Evolutionary conservation across 1,140 invertebrate species (phyloP), one percentile per base, ranked within the genome.

Genomic region (Dreissena polymorpha): DNA sequence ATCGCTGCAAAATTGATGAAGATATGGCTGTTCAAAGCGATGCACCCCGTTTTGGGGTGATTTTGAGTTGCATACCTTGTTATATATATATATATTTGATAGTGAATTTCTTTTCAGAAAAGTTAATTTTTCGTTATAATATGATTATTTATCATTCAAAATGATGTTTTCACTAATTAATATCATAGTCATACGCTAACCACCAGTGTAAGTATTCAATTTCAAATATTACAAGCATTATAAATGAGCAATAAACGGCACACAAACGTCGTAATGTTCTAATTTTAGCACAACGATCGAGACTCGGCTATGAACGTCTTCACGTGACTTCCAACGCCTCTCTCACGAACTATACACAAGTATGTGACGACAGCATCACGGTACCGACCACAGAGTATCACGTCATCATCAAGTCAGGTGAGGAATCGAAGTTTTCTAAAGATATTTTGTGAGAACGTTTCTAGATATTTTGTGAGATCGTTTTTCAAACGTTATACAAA

Each of bases 401-500:
- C 55, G 81, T 83, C 0, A 64, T 83, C n/a, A 73, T 83, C 21
- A 83, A 83, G 49, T 70, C 72, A 69, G 81, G 81, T 83, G 67
- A 63, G 29, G 49, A 39, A 39, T 39, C 8, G 39, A 39, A 39
- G 39, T 39, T 39, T 39, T 8, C 2, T 5, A 39, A 39, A 39
- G 39, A 39, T 39, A 39, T 39, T 39, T 39, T 39, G 3, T 39
- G 8, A 2, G 10, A 60, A 18, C 57, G 21, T 60, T 60, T 18
- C n/a, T n/a, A 39, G 39, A 39, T 39, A 39, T 39, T 39, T 39
- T 39, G 3, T 39, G 8, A 2, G 10, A 60, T 3, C 57, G 21
- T 60, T 60, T 18, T 12, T 60, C 57, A 60, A 60, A 60, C 39
- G 39, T 39, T 39, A 39, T 8, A 60, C 57, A n/a, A 60, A 60